Evolutionary conservation across 2,113 vertebrate species (phyloP).

Genomic region (Reinhardtius hippoglossoides): DNA sequence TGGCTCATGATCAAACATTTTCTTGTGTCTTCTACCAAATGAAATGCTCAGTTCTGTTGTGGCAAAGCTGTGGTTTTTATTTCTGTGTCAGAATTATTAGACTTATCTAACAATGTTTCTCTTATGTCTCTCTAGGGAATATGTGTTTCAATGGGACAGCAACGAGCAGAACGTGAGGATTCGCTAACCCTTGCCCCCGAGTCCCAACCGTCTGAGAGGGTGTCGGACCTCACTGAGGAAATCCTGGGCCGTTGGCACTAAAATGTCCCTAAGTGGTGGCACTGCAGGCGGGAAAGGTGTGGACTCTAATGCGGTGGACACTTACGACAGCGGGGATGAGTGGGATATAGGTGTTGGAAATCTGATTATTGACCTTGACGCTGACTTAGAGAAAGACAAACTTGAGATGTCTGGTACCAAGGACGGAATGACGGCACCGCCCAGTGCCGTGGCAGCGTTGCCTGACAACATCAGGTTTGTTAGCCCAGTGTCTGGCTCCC

Average conservation of each 20-base stretch:
- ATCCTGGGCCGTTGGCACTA: slow-evolving; percentile 96
- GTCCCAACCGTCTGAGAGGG: slow-evolving; percentile 83
- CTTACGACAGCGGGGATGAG: slow-evolving; percentile 99
- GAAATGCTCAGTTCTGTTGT: slow-evolving; percentile 33
- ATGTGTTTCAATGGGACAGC: slow-evolving; percentile 92
- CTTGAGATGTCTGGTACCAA: slow-evolving; percentile 99
- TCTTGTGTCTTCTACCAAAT: slow-evolving; percentile 35
- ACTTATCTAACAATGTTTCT: slow-evolving; percentile 64
- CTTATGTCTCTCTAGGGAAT: slow-evolving; percentile 84
- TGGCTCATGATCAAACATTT: slow-evolving; percentile 54
- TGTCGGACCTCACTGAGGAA: slow-evolving; percentile 84
- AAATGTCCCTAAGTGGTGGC: slow-evolving; percentile 99
- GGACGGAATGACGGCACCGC: slow-evolving; percentile 90
- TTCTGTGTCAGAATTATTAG: slow-evolving; percentile 33
- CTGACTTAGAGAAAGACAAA: slow-evolving; percentile 99
- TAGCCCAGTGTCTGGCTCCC: slow-evolving; percentile 94
- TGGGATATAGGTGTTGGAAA: slow-evolving; percentile 99
- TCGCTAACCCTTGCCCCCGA: slow-evolving; percentile 77
- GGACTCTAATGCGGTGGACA: slow-evolving; percentile 99
- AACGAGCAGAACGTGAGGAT: slow-evolving; percentile 89
- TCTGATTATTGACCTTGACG: slow-evolving; percentile 99
- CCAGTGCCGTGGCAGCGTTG: slow-evolving; percentile 94
- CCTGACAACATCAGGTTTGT: slow-evolving; percentile 99
- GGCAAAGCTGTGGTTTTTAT: slow-evolving; percentile 13
- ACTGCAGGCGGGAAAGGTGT: slow-evolving; percentile 99